Base-by-base conservation (phyloP, 2,113 vertebrate species). In the Chionomys nivalis region DNA sequence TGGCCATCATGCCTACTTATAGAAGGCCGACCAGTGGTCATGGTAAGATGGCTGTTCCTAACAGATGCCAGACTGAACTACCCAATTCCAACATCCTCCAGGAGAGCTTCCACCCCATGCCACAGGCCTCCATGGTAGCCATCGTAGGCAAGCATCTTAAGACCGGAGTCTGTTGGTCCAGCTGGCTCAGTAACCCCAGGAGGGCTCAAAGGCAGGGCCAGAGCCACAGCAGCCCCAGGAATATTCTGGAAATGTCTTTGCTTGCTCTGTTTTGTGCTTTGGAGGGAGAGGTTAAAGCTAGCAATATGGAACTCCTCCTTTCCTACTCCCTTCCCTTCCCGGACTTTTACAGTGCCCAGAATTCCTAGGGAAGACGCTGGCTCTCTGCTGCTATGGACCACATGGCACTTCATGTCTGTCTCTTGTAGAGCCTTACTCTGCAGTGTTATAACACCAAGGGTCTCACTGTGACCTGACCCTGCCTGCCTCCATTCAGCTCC, bases 401-500 rank as follows among this genome's bases (percentile, higher is more conserved):
- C 1, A 0, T 0, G 3, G 23, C 13, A 31, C 47, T 78, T 66
- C 17, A 1, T 13, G 42, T 10, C 58, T 23, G n/a, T 17, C 58
- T 36, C 26, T 4, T 31, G 3, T 21, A 24, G 44, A 44, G 9
- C 28, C 9, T 39, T n/a, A 44, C n/a, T 5, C 28, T n/a, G 14
- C 10, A 85, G 49, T 10, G 24, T 9, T n/a, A 31, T 44, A 42
- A 65, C n/a, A 65, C 13, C 11, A 42, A 44, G 19, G 78, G 21
- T 82, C 36, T 36, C 13, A 19, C 28, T 55, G 33, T 19, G 8
- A n/a, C 14, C 6, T 31, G 79, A 9, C 79, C 13, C 6, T 5
- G n/a, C 8, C 23, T 6, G 24, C 75, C 42, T 52, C 58, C 61
- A 12, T 47, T n/a, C 42, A 63, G 31, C 4, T 12, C 39, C 65